A percentile compares a stretch with the other conserved stretches of the same genome.
Conservation (phyloP, 2,113 vertebrate genomes). For the Epinephelus lanceolatus region DNA sequence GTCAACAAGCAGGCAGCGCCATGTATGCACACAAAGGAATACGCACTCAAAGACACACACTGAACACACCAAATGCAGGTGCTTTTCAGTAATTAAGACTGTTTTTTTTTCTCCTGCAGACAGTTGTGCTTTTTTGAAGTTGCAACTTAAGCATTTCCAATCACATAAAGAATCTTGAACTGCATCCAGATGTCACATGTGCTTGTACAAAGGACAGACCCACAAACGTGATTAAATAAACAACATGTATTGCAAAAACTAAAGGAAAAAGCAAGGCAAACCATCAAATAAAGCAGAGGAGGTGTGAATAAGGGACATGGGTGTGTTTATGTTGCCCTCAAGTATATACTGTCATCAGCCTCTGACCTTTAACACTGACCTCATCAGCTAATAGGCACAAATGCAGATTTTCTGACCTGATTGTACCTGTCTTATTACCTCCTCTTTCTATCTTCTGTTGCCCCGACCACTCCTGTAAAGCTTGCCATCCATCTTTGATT, state of each 20-base stretch:
- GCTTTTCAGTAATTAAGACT: neutral
- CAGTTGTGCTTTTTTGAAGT: neutral
- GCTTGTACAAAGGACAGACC: neutral
- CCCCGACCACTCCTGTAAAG: neutral
- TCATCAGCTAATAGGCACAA: neutral
- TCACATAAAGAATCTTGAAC: neutral
- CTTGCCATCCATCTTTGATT: neutral
- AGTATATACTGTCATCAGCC: neutral
- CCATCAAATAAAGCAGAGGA: neutral
- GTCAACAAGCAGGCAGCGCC: slow-evolving; percentile 18
- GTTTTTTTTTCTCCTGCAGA: neutral
- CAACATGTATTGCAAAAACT: neutral
- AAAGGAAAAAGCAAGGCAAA: neutral
- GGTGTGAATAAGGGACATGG: neutral
- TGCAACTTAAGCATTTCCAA: neutral
- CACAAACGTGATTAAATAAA: neutral
- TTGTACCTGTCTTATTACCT: neutral
- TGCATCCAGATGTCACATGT: neutral
- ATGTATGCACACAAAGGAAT: neutral
- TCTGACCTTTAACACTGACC: slow-evolving; percentile 14
- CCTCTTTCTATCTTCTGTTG: neutral
- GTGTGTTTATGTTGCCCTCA: slow-evolving; percentile 31
- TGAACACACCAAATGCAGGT: neutral
- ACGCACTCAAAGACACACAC: neutral
- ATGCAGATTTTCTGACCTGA: neutral